These are phyloP conservation scores for Laticauda laticaudata DNA, from an alignment of 2,113 vertebrate genomes.

Conservation along the genomic window DNA sequence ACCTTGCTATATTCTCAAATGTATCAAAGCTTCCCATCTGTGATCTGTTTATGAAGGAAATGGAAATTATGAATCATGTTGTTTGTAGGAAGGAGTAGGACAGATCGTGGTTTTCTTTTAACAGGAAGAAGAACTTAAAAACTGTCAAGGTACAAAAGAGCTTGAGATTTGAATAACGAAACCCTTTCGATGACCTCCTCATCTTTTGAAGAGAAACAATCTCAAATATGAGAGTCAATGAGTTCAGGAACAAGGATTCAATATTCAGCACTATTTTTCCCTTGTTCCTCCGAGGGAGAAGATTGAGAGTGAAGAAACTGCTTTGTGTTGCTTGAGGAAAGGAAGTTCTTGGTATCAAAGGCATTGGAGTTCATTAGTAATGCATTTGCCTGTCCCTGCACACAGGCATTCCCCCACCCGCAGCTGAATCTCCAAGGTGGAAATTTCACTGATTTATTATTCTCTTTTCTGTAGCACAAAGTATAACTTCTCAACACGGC, in stretches of 20 bases:
- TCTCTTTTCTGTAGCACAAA: constrained; percentile 65
- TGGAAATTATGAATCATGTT: neutral
- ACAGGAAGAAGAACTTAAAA: neutral
- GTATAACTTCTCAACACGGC: constrained; percentile 54
- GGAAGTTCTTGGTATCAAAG: constrained; percentile 58
- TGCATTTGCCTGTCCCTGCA: constrained; percentile 42
- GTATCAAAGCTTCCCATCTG: neutral
- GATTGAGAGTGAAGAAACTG: constrained; percentile 25
- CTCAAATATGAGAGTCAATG: neutral
- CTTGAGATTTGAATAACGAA: neutral
- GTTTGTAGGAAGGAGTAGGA: neutral
- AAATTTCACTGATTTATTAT: constrained; percentile 70
- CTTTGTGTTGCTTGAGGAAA: neutral
- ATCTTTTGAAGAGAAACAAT: neutral
- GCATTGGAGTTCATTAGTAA: constrained; percentile 60
- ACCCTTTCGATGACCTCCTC: rapidly evolving
- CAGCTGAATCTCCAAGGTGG: constrained; percentile 42
- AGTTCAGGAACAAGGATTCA: neutral
- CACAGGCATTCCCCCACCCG: neutral
- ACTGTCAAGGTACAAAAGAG: neutral
- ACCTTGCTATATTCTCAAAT: neutral
- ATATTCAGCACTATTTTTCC: constrained; percentile 29
- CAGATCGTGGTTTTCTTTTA: neutral
- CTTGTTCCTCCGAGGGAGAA: constrained; percentile 33
- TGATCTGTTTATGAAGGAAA: neutral